phyloP scores from a whole-genome alignment of 2,113 vertebrate genomes.

The Zonotrichia leucophrys region DNA sequence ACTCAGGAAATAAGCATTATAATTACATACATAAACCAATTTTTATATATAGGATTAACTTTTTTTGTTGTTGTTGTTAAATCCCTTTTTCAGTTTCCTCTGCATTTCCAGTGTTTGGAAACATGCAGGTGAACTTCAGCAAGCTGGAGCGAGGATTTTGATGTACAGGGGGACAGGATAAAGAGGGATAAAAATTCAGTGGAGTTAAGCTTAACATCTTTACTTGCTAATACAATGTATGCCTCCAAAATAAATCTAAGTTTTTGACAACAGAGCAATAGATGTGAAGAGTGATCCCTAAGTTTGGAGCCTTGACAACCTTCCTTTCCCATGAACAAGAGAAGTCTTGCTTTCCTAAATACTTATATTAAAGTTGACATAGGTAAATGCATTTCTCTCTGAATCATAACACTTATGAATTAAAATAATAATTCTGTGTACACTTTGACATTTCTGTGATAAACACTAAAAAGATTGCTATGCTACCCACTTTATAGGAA shows the following conservation, averaged over 20 bases:
- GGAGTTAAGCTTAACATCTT: not conserved
- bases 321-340: not conserved
- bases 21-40: not conserved
- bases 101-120: not conserved
- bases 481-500: not conserved
- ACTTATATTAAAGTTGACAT: not conserved
- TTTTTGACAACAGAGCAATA: not conserved
- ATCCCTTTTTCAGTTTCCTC: not conserved
- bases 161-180: not conserved
- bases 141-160: not conserved
- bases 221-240: not conserved
- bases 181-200: not conserved
- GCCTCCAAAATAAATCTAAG: not conserved
- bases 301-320: not conserved
- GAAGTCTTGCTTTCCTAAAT: not conserved
- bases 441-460: not conserved
- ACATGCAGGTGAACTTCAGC: not conserved
- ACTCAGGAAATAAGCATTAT: not conserved
- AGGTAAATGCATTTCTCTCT: not conserved
- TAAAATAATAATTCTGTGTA: not conserved
- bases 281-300: not conserved
- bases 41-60: not conserved
- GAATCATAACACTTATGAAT: not conserved
- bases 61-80: not conserved
- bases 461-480: not conserved